Base-by-base conservation (phyloP, 2,113 vertebrate species). In the Centrocercus urophasianus region DNA sequence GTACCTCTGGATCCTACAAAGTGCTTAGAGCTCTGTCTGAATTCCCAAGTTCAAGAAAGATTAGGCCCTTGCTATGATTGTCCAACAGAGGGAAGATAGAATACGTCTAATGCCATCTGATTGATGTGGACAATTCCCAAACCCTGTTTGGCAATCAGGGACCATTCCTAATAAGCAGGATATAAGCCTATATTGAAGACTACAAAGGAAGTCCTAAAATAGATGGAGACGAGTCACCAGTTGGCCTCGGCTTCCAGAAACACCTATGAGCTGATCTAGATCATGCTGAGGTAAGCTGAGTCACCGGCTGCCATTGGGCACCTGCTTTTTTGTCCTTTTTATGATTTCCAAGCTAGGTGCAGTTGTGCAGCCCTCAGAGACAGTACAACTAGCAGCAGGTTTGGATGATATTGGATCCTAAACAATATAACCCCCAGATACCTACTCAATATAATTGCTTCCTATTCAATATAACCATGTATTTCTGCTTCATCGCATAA, bases 241-340 rank as follows among this genome's bases (percentile, higher is more conserved):
- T 48, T 64, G 45, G 3, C 10, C 28, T 78, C 9, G 18, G n/a
- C 24, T 12, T 52, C 45, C 38, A 84, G 32, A 81, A 56, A 25
- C 47, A 72, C 36, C 34, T 17, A 12, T 34, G 66, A 36, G 59
- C 52, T 84, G 1, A 1, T 42, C 13, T 42, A 42, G 14, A 11
- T 13, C 0, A 1, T 30, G 38, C 1, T 1, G 0, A 65, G 21
- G 20, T 61, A 27, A 72, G 34, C 45, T 38, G 38, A 56, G 34
- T 38, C 74, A 91, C 15, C 25, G 76, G 38, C 20, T 65, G 63
- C 63, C 6, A 6, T 17, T 25, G 25, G 19, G 18, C 17, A 52
- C 10, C 27, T 56, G 32, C 10, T 43, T 61, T 72, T 66, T 45
- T 30, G 34, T 32, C 17, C 54, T 32, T 57, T 32, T 57, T 19